Base-by-base conservation (phyloP, 2,797 vertebrate species). In the Gephyroberyx darwinii region DNA sequence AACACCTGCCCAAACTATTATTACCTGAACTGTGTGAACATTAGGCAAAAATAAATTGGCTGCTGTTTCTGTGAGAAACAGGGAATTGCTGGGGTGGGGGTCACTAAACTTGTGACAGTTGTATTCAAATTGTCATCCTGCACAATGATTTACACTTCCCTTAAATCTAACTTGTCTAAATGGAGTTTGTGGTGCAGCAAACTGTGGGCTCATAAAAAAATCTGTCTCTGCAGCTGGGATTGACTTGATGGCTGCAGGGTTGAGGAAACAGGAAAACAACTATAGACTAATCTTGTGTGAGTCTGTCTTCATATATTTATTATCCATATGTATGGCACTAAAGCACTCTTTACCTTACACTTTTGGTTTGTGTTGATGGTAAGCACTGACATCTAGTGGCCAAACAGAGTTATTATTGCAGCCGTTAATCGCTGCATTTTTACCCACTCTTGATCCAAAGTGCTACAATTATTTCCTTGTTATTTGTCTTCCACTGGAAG, bases 301-400 rank as follows among this genome's bases (percentile, higher is more conserved):
- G n/a, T 39, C 4, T 41, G 19, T 59, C 56, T 59, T 12, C 22
- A 17, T 54, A 58, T 61, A 4, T 37, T 4, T 63, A 47, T 19
- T 71, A 39, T 64, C 48, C 55, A 17, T 33, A 26, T 47, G 54
- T 43, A 48, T 35, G 66, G 63, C 54, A 54, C 31, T 2, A 5
- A 14, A n/a, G n/a, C 33, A 39, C 48, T 69, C 20, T 39, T 56
- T 43, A 12, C 19, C 8, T 35, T 61, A 5, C 4, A 1, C 39
- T 20, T 0, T 30, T 5, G 3, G 7, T 35, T 53, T 65, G 8
- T 75, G 48, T 60, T 68, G 37, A 52, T 59, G 69, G 86, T 84
- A 1, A 74, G 39, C 78, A 82, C 65, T 19, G 86, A 77, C 90
- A 87, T 69, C 91, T 86, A 75, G 83, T 82, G 90, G 79, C 35